Evolutionary conservation across 2,113 vertebrate genomes (phyloP).

Genomic region (Ochotona curzoniae): DNA sequence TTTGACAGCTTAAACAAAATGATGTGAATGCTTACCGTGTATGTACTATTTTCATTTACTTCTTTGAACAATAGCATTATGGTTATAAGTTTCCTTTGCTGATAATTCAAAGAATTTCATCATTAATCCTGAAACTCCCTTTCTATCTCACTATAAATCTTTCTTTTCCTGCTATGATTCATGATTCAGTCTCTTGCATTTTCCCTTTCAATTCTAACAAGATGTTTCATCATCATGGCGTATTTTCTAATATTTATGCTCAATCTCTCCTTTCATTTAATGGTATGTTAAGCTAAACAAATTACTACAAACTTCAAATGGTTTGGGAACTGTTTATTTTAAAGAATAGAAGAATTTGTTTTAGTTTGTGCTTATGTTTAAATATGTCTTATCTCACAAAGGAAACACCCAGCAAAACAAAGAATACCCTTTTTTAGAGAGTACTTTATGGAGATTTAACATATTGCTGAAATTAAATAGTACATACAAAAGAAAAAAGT

Average conservation of each 20-base stretch:
- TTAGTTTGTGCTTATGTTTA: background rate
- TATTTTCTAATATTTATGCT: background rate
- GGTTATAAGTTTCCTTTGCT: background rate
- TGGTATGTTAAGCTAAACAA: background rate
- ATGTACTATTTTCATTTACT: background rate
- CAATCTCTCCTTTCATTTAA: background rate
- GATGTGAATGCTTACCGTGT: background rate
- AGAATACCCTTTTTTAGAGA: constrained; percentile 5
- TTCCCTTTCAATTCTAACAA: background rate
- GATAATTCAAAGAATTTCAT: background rate
- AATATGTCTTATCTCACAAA: background rate
- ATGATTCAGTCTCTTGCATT: background rate
- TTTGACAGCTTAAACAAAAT: background rate
- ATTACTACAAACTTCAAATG: constrained; percentile 1
- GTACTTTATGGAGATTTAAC: background rate
- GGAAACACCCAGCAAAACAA: constrained; percentile 1
- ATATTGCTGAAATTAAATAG: background rate
- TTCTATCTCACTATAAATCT: background rate
- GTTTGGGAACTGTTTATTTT: too few relatives aligned
- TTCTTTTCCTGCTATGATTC: background rate
- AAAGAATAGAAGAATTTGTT: background rate
- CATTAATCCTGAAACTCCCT: background rate
- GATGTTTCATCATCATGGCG: background rate
- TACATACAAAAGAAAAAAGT: background rate
- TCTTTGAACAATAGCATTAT: background rate